Conservation (phyloP, 1,140 invertebrate species). For the Neuroterus valhalla region DNA sequence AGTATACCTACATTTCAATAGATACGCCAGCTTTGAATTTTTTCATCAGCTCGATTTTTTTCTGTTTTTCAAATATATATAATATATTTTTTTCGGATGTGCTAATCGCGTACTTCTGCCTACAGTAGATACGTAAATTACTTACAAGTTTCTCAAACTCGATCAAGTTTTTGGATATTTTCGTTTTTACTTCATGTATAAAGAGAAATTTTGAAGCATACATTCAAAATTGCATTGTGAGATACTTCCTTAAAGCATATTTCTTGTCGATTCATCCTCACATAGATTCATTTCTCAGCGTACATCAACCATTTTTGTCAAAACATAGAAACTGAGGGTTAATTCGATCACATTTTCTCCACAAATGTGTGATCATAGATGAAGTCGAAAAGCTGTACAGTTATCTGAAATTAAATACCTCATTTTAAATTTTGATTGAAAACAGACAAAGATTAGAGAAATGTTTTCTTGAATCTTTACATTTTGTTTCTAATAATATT, state of each 20-base stretch:
- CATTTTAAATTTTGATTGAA: background rate
- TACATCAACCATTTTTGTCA: background rate
- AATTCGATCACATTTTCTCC: background rate
- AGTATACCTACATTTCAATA: background rate
- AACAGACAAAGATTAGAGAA: background rate
- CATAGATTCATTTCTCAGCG: background rate
- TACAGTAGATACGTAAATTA: slow-evolving; percentile 6
- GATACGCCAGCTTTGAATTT: background rate
- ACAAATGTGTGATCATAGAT: background rate
- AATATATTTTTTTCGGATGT: slow-evolving; percentile 1
- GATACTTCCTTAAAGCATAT: background rate
- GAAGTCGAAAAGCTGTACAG: slow-evolving; percentile 13
- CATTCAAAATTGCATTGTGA: slow-evolving; percentile 1
- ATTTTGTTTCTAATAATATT: too few relatives aligned
- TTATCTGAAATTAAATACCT: slow-evolving; percentile 1
- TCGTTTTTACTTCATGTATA: background rate
- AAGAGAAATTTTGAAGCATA: background rate
- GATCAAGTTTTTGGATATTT: background rate
- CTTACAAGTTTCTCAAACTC: slow-evolving; percentile 3
- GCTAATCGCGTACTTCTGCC: background rate
- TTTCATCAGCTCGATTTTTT: background rate
- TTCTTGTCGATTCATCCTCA: background rate
- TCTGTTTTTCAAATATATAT: background rate
- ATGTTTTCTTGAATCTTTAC: too few relatives aligned
- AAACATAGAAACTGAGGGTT: background rate